These are phyloP conservation scores for Gonatopus flavifemur DNA, from an alignment of 1,140 invertebrate species.

Conservation along the genomic window DNA sequence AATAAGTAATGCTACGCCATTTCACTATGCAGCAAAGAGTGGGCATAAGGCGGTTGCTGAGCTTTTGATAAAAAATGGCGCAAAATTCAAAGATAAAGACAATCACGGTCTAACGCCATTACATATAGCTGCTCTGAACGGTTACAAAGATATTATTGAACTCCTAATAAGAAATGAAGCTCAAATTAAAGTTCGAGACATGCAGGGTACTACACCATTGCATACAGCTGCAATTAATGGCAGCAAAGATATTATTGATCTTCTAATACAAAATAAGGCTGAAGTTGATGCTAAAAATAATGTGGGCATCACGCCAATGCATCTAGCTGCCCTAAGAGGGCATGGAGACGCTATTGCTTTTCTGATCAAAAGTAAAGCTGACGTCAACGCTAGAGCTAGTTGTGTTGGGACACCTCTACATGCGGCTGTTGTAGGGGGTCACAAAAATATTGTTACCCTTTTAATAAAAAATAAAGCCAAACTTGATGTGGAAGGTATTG, in stretches of 20 bases:
- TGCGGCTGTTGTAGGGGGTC: conserved; percentile 14
- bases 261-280: conserved; percentile 61
- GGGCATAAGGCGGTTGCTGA: conserved; percentile 17
- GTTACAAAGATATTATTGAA: conserved; percentile 6
- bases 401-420: conserved; percentile 24
- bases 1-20: conserved; percentile 42
- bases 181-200: conserved; percentile 39
- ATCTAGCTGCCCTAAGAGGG: conserved; percentile 13
- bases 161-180: conserved; percentile 12
- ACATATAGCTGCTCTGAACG: conserved; percentile 20
- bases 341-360: conserved; percentile 8
- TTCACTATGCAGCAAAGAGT: conserved; percentile 14
- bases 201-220: conserved; percentile 21
- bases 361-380: conserved; percentile 19
- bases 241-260: conserved; percentile 63
- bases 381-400: conserved; percentile 8
- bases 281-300: conserved; percentile 60
- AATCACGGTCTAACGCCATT: conserved; percentile 17
- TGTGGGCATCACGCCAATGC: conserved; percentile 41
- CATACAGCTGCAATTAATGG: conserved; percentile 28
- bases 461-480: conserved; percentile 13
- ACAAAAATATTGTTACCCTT: conserved; percentile 9
- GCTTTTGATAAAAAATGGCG: conserved; percentile 19
- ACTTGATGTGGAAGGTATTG: conserved; percentile 1
- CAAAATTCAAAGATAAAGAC: conserved; percentile 9